Conservation (phyloP, 2,888 invertebrate genomes). For the Stenodera caucasica region DNA sequence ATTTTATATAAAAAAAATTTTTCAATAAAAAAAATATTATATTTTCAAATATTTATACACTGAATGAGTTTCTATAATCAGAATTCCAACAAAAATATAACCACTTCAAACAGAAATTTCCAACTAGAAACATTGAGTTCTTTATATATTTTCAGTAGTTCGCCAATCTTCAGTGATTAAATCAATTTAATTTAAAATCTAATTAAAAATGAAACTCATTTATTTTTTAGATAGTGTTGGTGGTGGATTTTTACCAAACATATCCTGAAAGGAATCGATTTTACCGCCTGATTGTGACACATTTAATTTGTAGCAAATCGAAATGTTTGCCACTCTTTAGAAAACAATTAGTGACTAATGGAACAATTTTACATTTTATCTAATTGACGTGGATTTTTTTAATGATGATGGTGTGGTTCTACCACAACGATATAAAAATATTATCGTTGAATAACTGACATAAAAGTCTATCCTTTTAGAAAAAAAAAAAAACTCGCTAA, state of each 20-base stretch:
- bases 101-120: not conserved
- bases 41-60: conserved; percentile 4
- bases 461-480: not conserved
- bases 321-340: conserved; percentile 9
- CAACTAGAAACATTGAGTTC: not conserved
- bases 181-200: conserved; percentile 7
- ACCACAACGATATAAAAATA: not conserved
- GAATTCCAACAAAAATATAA: not conserved
- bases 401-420: too few relatives aligned
- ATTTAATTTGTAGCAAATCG: conserved; percentile 16
- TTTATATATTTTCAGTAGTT: not conserved
- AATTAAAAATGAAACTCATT: conserved; percentile 8
- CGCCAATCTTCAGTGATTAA: not conserved
- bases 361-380: conserved; percentile 6
- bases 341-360: conserved; percentile 5
- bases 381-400: not conserved
- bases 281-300: conserved; percentile 21
- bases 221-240: not conserved
- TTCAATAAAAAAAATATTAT: not conserved
- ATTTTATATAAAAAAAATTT: not conserved
- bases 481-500: not conserved
- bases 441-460: not conserved
- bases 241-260: not conserved
- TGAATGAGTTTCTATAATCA: not conserved
- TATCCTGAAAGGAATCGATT: conserved; percentile 14